Percentiles rank a stretch among this genome's conserved stretches.
Evolutionary conservation across 2,113 vertebrate species (phyloP).

Genomic region (Bubo blakistoni): DNA sequence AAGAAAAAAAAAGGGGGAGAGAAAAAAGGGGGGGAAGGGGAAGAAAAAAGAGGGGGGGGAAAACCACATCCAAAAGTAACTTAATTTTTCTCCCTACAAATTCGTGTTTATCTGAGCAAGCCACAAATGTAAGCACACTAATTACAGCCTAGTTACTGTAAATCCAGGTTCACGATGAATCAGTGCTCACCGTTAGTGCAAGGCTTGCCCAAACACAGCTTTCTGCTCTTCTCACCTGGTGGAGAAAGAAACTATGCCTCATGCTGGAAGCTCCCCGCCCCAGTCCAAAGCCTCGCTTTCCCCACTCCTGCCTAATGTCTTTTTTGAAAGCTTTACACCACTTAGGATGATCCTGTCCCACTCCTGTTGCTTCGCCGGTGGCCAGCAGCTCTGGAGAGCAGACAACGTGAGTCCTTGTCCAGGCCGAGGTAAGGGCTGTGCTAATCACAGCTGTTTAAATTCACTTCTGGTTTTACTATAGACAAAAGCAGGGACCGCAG

Average conservation of each 20-base stretch:
- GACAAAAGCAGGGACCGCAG: background rate
- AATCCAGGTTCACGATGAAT: background rate
- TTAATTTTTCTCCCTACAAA: background rate
- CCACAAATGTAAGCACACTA: background rate
- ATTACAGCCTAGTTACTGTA: background rate
- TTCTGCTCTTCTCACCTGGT: background rate
- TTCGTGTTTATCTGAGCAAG: constrained; percentile 21
- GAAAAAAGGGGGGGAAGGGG: background rate
- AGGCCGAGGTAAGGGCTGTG: background rate
- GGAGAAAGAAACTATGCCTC: background rate
- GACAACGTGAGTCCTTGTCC: fast-evolving
- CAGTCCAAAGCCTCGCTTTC: background rate
- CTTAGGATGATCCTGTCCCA: fast-evolving
- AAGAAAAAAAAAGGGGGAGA: background rate
- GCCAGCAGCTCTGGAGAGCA: background rate
- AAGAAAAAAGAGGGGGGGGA: background rate
- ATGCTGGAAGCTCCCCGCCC: background rate
- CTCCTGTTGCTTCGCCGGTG: background rate
- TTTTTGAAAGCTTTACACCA: background rate
- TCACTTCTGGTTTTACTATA: background rate
- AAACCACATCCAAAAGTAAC: background rate
- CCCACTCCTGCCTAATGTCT: background rate
- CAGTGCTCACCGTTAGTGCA: fast-evolving
- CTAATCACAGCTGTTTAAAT: background rate
- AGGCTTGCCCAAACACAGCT: background rate